Conservation (phyloP, 2,888 invertebrate genomes). For the Digitonthophagus gazella region DNA sequence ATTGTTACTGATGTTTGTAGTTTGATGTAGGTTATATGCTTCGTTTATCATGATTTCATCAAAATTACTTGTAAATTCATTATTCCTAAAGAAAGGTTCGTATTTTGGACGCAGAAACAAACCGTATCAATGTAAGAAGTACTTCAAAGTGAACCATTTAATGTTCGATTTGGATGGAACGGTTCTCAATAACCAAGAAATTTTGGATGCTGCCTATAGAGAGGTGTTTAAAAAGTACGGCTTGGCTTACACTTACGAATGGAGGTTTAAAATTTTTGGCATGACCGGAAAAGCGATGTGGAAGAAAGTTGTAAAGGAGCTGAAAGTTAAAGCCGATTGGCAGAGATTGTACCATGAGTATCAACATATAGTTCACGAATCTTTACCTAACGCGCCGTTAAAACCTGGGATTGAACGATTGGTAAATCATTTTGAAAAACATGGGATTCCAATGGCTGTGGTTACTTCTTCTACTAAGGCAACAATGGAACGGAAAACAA, state of each 20-base stretch:
- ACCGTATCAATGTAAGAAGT: background rate
- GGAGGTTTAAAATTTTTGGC: slow-evolving; percentile 11
- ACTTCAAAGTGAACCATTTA: slow-evolving; percentile 17
- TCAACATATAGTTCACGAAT: background rate
- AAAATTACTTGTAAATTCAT: background rate
- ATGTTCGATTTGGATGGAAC: slow-evolving; percentile 26
- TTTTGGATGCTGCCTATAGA: background rate
- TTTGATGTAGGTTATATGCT: too few species aligned
- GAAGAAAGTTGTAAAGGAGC: slow-evolving; percentile 16
- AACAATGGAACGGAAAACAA: slow-evolving; percentile 70
- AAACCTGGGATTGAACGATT: too few species aligned
- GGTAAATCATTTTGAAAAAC: too few species aligned
- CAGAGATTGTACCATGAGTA: background rate
- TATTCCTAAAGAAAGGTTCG: too few species aligned
- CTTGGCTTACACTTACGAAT: background rate
- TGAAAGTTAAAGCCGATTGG: background rate
- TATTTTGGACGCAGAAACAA: too few species aligned
- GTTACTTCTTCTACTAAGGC: slow-evolving; percentile 81
- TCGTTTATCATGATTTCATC: background rate
- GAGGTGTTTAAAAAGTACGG: slow-evolving; percentile 13
- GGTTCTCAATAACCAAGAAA: slow-evolving; percentile 18
- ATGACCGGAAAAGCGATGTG: slow-evolving; percentile 1
- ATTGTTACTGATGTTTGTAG: too few species aligned
- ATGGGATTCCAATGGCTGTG: slow-evolving; percentile 76
- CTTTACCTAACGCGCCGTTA: too few species aligned